Evolutionary conservation across 2,797 vertebrate genomes (phyloP), one percentile per base, ranked within the genome.

Genomic region (Nannoperca obscura): DNA sequence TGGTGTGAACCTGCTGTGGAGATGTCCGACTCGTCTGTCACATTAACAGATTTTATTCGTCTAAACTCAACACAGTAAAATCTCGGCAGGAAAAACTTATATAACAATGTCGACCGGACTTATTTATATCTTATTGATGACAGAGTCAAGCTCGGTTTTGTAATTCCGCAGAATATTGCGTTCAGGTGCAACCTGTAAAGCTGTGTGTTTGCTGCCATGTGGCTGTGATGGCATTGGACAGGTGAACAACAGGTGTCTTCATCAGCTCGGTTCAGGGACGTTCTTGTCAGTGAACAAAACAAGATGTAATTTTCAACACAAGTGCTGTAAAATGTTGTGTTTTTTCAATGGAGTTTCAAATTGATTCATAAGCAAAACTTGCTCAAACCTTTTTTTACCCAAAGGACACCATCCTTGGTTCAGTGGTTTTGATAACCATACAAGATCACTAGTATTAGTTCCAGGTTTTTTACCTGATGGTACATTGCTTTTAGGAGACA

Each of bases 151-250:
- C 46, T n/a, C 20, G 44, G 44, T 49, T 46, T 22, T 55, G 46
- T 47, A 22, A 38, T 40, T 60, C 46, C 46, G 47, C 53, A 54
- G 46, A n/a, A 50, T 62, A 75, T 65, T 58, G 71, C 24, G 34
- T 73, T 40, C 75, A 81, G 80, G 72, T 55, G 58, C 32, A 12
- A 90, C 84, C 90, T 85, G 92, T 85, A 94, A 92, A 91, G 93
- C 94, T 95, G 92, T 95, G 93, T 95, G 94, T 95, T 65, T 30
- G 86, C 93, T 95, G 93, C 90, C 76, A 89, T 89, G 89, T 87
- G 92, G 93, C 93, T 92, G 82, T 84, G 92, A 86, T 93, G 86
- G 87, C 92, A 92, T 58, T 1, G 49, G 58, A 94, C 19, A 36
- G n/a, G 13, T 34, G 53, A 52, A 65, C 20, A 1, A n/a, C 49